Conservation (phyloP, 2,888 invertebrate species). For the Caenorhabditis macrosperma region DNA sequence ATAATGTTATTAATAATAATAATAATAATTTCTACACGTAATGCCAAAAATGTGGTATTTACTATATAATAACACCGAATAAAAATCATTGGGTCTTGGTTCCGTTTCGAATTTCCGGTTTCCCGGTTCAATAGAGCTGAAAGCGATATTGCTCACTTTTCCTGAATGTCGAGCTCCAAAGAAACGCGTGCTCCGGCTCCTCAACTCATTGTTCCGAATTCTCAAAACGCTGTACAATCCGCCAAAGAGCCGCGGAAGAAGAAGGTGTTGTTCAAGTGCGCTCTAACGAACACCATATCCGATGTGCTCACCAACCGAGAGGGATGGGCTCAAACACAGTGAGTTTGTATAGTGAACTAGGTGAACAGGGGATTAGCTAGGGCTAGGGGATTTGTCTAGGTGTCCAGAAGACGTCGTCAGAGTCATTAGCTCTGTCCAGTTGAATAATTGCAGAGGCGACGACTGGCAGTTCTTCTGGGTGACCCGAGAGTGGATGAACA, state of each 20-base stretch:
- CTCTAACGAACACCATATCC: conserved; percentile 74
- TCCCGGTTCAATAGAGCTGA: not conserved
- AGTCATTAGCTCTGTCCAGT: not conserved
- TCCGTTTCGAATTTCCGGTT: conserved; percentile 1
- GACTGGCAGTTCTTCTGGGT: conserved; percentile 85
- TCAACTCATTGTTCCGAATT: conserved; percentile 20
- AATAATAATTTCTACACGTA: too few species aligned
- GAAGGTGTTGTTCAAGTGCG: conserved; percentile 72
- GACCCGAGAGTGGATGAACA: conserved; percentile 83
- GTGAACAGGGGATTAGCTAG: too few species aligned
- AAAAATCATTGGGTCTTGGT: not conserved
- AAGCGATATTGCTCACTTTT: not conserved
- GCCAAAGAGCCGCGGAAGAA: conserved; percentile 42
- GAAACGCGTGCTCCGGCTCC: not conserved
- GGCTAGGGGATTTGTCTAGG: too few species aligned
- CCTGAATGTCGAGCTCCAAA: conserved; percentile 9
- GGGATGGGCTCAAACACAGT: conserved; percentile 74
- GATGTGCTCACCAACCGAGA: conserved; percentile 75
- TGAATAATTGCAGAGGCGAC: conserved; percentile 77
- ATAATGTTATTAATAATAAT: too few species aligned
- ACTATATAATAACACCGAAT: too few species aligned
- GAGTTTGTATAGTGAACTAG: conserved; percentile 9
- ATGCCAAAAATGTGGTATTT: too few species aligned
- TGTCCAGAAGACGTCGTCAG: too few species aligned
- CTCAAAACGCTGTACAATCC: conserved; percentile 12